Conservation (phyloP, 2,888 invertebrate species). For the Cylindroiulus punctatus region DNA sequence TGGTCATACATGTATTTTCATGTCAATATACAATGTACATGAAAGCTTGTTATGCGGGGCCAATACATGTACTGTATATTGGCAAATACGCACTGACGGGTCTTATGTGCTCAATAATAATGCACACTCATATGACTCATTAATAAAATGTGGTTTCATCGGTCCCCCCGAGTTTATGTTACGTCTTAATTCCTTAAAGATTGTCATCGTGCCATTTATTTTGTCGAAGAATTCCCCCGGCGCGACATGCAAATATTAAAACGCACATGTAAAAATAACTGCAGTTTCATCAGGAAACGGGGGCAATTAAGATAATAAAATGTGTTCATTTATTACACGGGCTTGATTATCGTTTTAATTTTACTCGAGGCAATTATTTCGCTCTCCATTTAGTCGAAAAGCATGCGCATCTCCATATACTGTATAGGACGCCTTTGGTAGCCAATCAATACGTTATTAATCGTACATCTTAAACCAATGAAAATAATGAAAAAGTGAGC, state of each 20-base stretch:
- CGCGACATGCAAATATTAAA: background rate
- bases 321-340: conserved; percentile 12
- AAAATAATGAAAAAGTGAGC: background rate
- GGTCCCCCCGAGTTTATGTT: background rate
- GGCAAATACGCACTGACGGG: too few relatives aligned
- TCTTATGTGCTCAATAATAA: background rate
- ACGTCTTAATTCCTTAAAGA: background rate
- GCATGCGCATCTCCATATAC: background rate
- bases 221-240: background rate
- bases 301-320: conserved; percentile 21
- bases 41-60: too few relatives aligned
- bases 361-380: conserved; percentile 16
- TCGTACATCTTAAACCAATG: background rate
- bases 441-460: background rate
- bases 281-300: conserved; percentile 4
- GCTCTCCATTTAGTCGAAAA: background rate
- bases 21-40: too few relatives aligned
- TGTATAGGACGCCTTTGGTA: background rate
- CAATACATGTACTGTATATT: too few relatives aligned
- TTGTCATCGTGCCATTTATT: background rate
- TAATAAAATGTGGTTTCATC: background rate
- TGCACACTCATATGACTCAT: background rate
- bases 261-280: conserved; percentile 2
- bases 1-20: too few relatives aligned
- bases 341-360: conserved; percentile 1